Conservation (phyloP, 2,797 vertebrate genomes). For the Mormyrops boulengeri region DNA sequence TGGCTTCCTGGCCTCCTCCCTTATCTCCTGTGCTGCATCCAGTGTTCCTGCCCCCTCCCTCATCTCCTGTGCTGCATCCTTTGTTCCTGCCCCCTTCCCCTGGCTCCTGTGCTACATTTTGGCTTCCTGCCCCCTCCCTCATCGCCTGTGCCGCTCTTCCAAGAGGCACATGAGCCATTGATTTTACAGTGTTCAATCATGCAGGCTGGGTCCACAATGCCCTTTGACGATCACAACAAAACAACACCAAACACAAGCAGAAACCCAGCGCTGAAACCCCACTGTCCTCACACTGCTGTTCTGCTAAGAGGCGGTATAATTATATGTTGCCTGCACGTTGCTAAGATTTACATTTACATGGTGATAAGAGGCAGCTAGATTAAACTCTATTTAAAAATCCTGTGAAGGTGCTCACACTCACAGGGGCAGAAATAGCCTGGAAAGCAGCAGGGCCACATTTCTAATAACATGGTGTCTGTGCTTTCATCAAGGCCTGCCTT, state of each 20-base stretch:
- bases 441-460: neutral
- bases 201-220: neutral
- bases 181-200: neutral
- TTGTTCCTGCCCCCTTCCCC: too few species aligned
- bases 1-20: neutral
- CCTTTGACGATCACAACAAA: neutral
- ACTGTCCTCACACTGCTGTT: neutral
- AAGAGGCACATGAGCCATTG: neutral
- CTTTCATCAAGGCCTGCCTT: neutral
- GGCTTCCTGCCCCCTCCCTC: neutral
- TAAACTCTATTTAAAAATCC: neutral
- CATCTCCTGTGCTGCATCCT: too few species aligned
- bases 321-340: neutral
- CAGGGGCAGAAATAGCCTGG: neutral
- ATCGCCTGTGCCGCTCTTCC: neutral
- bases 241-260: neutral
- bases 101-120: too few species aligned
- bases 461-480: neutral
- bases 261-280: neutral
- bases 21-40: neutral
- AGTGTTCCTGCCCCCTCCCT: neutral
- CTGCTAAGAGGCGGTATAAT: neutral
- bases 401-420: neutral
- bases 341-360: neutral
- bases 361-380: neutral